These are phyloP conservation scores for Philopedon plagiatum DNA, from an alignment of 2,888 invertebrate species.

Conservation along the genomic window DNA sequence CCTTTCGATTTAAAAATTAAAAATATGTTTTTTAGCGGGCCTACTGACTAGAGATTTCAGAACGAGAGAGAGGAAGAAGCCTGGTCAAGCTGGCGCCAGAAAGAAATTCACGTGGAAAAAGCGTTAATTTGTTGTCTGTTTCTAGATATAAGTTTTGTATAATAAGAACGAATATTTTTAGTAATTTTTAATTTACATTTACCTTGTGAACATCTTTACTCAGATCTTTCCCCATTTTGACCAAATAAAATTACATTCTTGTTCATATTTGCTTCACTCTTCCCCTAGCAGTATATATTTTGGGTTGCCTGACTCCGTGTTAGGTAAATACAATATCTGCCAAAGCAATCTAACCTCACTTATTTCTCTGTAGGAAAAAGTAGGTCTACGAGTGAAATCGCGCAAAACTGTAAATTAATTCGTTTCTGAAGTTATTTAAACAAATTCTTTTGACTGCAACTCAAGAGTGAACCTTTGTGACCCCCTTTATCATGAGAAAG, in stretches of 20 bases:
- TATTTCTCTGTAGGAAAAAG: background rate
- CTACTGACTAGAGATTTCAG: slow-evolving; percentile 86
- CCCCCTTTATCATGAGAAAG: background rate
- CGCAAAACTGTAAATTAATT: background rate
- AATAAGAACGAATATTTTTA: background rate
- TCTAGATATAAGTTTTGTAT: background rate
- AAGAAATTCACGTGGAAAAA: slow-evolving; percentile 95
- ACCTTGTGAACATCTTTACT: background rate
- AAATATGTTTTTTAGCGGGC: slow-evolving; percentile 76
- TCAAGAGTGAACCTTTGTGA: background rate
- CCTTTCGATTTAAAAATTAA: background rate
- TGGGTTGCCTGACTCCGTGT: background rate
- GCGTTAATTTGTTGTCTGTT: slow-evolving; percentile 72
- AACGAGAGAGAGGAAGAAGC: slow-evolving; percentile 90
- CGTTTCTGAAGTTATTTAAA: background rate
- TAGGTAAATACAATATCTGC: too few relatives aligned
- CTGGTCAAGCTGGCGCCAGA: slow-evolving; percentile 91
- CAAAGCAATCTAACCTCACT: background rate
- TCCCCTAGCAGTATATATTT: background rate
- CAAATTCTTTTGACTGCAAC: background rate
- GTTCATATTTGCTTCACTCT: background rate
- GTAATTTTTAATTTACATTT: background rate
- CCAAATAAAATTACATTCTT: background rate
- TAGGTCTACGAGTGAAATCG: slow-evolving; percentile 8
- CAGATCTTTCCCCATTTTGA: background rate